Evolutionary conservation across 2,888 invertebrate genomes (phyloP).

Genomic region (Electrophaes corylata): DNA sequence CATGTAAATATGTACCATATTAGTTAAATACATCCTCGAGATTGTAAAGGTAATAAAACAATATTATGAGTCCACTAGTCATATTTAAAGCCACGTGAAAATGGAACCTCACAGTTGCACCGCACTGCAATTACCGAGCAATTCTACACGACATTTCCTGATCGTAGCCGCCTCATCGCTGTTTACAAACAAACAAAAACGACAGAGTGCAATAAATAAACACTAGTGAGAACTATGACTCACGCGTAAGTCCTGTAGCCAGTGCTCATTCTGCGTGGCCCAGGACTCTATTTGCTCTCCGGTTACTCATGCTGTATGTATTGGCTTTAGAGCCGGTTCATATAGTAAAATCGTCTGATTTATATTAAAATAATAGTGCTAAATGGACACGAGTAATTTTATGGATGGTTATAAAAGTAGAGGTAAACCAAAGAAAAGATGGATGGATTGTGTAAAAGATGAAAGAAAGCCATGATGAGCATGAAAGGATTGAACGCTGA

Average conservation of each 20-base stretch:
- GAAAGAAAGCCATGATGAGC: too few relatives aligned
- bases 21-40: too few relatives aligned
- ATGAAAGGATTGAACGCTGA: too few relatives aligned
- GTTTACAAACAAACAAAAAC: slow-evolving; percentile 32
- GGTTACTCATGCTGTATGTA: slow-evolving; percentile 70
- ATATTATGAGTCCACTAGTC: too few relatives aligned
- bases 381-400: too few relatives aligned
- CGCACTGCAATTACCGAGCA: slow-evolving; percentile 13
- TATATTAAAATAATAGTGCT: too few relatives aligned
- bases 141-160: slow-evolving; percentile 25
- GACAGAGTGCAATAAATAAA: slow-evolving; percentile 43
- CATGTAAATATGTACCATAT: too few relatives aligned
- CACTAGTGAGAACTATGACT: slow-evolving; percentile 33
- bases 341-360: slow-evolving; percentile 48
- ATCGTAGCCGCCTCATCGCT: slow-evolving; percentile 21
- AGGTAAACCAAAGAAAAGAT: too few relatives aligned
- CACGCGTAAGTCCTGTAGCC: slow-evolving; percentile 48
- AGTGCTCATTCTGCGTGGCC: slow-evolving; percentile 53
- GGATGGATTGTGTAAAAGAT: too few relatives aligned
- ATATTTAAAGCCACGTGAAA: not conserved
- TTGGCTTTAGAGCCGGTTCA: slow-evolving; percentile 48
- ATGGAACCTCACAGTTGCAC: slow-evolving; percentile 1
- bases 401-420: too few relatives aligned
- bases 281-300: slow-evolving; percentile 64
- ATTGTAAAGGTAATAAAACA: not conserved